phyloP scores from a whole-genome alignment of 2,113 vertebrate species.

The Zapus hudsonius region DNA sequence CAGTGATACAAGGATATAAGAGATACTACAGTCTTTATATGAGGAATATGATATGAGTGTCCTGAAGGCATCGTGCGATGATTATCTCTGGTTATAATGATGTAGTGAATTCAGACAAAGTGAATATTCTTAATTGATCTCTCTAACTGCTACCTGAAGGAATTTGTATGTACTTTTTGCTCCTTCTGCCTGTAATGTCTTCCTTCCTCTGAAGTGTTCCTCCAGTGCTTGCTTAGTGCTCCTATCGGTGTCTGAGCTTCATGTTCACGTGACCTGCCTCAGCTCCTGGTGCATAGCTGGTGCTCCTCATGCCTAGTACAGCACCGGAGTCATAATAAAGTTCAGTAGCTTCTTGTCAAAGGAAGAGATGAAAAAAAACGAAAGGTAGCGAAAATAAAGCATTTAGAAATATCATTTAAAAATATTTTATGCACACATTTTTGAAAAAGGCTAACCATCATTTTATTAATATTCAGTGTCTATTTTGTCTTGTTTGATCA shows the following conservation, averaged over 20 bases:
- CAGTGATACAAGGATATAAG: neutral
- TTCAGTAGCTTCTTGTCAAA: neutral
- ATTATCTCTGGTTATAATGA: neutral
- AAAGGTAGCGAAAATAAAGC: neutral
- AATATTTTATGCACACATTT: neutral
- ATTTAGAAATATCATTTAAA: constrained; percentile 33
- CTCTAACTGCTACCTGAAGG: neutral
- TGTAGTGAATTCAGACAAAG: neutral
- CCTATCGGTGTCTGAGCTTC: neutral
- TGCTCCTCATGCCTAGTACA: neutral
- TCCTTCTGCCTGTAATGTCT: no score
- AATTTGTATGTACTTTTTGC: neutral
- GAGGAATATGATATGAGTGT: neutral
- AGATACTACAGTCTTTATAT: neutral
- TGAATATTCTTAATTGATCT: neutral
- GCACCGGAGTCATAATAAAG: neutral
- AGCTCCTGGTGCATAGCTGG: neutral
- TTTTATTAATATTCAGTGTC: constrained; percentile 1
- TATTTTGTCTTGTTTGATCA: neutral
- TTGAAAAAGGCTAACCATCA: neutral
- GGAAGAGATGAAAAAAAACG: neutral
- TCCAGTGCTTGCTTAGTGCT: neutral
- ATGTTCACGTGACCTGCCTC: neutral
- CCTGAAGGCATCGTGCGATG: neutral
- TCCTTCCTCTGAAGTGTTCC: neutral